Percentiles rank a stretch among this genome's conserved stretches.
Conservation (phyloP, 2,888 invertebrate species). For the Smittia sp. region DNA sequence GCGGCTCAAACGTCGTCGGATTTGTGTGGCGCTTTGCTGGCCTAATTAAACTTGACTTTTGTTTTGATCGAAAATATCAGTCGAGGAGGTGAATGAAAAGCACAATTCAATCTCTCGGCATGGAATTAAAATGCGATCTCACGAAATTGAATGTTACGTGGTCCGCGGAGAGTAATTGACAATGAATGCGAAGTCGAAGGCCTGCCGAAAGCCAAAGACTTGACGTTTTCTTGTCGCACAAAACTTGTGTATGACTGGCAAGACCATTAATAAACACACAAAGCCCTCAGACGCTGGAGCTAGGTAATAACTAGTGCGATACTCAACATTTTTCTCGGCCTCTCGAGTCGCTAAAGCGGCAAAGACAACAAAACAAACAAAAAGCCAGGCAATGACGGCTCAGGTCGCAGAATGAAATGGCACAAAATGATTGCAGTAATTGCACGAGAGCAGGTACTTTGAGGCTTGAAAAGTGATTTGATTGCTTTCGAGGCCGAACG, state of each 20-base stretch:
- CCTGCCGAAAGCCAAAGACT: slow-evolving; percentile 14
- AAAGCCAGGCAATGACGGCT: neutral
- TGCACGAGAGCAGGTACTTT: slow-evolving; percentile 2
- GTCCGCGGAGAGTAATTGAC: neutral
- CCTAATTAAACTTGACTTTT: slow-evolving; percentile 37
- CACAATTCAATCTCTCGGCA: neutral
- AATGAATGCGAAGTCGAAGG: slow-evolving; percentile 1
- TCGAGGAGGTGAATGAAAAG: neutral
- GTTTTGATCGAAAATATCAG: slow-evolving; percentile 37
- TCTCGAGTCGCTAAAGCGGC: neutral
- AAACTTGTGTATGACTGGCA: neutral
- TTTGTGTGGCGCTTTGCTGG: neutral
- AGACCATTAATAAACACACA: slow-evolving; percentile 31
- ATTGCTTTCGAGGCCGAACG: neutral
- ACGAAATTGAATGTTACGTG: neutral
- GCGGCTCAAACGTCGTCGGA: neutral
- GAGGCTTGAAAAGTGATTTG: neutral
- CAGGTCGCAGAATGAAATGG: slow-evolving; percentile 10
- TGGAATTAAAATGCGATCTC: neutral
- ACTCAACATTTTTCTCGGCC: neutral
- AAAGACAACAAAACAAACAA: neutral
- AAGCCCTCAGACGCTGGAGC: neutral
- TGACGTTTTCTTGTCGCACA: neutral
- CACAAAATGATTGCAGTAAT: neutral
- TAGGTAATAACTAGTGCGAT: neutral